A percentile compares a stretch with the other conserved stretches of the same genome.
Conservation (phyloP, 1,140 invertebrate species). For the Scaptomyza pallida region DNA sequence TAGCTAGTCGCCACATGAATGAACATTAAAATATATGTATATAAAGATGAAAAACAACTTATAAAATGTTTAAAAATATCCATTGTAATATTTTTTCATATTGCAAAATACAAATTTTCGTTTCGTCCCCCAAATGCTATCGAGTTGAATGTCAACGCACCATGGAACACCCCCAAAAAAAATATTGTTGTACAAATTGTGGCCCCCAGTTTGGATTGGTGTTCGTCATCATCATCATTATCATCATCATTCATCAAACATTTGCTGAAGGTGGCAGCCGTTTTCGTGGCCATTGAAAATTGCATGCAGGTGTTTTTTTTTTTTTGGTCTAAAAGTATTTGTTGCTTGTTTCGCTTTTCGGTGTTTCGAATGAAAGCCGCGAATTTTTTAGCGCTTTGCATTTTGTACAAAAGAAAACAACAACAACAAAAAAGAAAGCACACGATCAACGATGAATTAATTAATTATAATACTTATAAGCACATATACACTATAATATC, state of each 20-base stretch:
- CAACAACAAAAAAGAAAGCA: conserved; percentile 24
- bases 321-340: conserved; percentile 14
- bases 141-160: conserved; percentile 65
- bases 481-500: conserved; percentile 23
- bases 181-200: conserved; percentile 18
- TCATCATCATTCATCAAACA: conserved; percentile 25
- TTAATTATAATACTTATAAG: conserved; percentile 50
- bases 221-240: not conserved
- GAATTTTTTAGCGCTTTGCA: conserved; percentile 30
- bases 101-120: conserved; percentile 52
- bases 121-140: conserved; percentile 32
- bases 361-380: conserved; percentile 67
- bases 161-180: conserved; percentile 42
- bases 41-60: not conserved
- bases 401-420: conserved; percentile 52
- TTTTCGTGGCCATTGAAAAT: conserved; percentile 71
- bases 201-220: not conserved
- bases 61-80: conserved; percentile 36
- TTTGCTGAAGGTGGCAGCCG: conserved; percentile 42
- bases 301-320: conserved; percentile 60
- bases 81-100: conserved; percentile 55
- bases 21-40: conserved; percentile 13
- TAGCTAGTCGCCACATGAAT: conserved; percentile 25
- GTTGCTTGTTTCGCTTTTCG: conserved; percentile 18
- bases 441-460: conserved; percentile 21